These are phyloP conservation scores for Apogon hyalosoma DNA, from an alignment of 2,797 vertebrate species.

Conservation along the genomic window DNA sequence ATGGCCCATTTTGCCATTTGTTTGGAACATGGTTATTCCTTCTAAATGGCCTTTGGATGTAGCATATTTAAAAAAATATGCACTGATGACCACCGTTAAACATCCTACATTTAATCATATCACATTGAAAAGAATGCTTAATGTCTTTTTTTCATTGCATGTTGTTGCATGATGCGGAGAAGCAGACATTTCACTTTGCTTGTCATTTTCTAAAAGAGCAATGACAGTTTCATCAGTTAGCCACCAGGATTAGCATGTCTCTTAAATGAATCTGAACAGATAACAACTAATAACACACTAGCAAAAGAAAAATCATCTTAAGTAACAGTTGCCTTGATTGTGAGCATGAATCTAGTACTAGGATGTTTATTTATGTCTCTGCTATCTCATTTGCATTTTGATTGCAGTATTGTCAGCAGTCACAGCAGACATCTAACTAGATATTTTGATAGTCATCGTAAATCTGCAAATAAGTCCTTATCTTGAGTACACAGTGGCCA, in stretches of 20 bases:
- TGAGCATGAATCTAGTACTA: slow-evolving; percentile 73
- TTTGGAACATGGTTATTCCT: slow-evolving; percentile 60
- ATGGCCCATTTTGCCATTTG: slow-evolving; percentile 65
- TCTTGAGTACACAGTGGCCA: slow-evolving; percentile 82
- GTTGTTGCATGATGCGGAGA: slow-evolving; percentile 25
- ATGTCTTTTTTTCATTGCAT: slow-evolving; percentile 36
- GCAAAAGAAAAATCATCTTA: slow-evolving; percentile 65
- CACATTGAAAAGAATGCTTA: slow-evolving; percentile 33
- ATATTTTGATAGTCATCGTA: slow-evolving; percentile 85
- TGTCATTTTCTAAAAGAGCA: slow-evolving; percentile 34
- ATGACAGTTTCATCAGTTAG: slow-evolving; percentile 17
- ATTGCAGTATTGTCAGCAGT: slow-evolving; percentile 84
- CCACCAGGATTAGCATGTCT: slow-evolving; percentile 26
- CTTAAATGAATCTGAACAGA: slow-evolving; percentile 57
- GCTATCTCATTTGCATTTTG: slow-evolving; percentile 86
- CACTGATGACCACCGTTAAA: slow-evolving; percentile 52
- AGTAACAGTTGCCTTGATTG: slow-evolving; percentile 78
- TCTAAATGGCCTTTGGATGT: slow-evolving; percentile 52
- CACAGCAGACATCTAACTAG: slow-evolving; percentile 80
- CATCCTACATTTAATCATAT: slow-evolving; percentile 38
- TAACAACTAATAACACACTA: slow-evolving; percentile 65
- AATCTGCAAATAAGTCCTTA: slow-evolving; percentile 87
- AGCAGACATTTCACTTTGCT: slow-evolving; percentile 23
- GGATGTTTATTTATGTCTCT: slow-evolving; percentile 79
- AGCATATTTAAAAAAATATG: slow-evolving; percentile 34